Evolutionary conservation across 2,797 vertebrate species (phyloP).

Genomic region (Protonibea diacanthus): DNA sequence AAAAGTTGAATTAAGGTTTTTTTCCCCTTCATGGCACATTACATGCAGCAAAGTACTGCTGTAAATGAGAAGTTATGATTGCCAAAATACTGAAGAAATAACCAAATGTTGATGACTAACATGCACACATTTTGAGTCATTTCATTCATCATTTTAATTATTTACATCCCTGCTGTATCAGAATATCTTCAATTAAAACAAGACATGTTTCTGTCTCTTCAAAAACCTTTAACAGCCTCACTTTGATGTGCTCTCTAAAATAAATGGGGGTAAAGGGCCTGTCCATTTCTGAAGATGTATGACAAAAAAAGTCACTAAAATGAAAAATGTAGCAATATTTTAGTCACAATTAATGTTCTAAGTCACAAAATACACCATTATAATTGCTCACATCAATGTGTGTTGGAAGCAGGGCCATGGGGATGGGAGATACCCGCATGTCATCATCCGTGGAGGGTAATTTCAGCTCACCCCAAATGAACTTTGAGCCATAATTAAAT

Average conservation of each 20-base stretch:
- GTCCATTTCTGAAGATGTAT: not conserved
- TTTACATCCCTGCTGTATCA: not conserved
- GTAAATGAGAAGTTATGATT: not conserved
- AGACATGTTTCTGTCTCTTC: not conserved
- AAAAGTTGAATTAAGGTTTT: not conserved
- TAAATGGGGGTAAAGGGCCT: too few relatives aligned
- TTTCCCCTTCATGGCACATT: not conserved
- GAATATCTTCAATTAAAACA: not conserved
- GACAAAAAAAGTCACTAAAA: not conserved
- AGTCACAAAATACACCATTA: not conserved
- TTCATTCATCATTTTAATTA: not conserved
- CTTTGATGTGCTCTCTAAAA: not conserved
- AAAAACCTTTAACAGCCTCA: not conserved
- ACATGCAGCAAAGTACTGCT: not conserved
- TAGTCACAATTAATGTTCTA: not conserved
- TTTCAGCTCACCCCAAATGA: conserved; percentile 12
- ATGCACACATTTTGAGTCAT: not conserved
- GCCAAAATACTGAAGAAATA: not conserved
- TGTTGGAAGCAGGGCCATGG: not conserved
- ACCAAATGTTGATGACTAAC: not conserved
- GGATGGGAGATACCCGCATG: not conserved
- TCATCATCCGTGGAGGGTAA: not conserved
- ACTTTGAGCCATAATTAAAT: not conserved
- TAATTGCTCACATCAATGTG: not conserved
- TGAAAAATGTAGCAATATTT: not conserved